Evolutionary conservation across 2,797 vertebrate genomes (phyloP), one percentile per base, ranked within the genome.

Genomic region (Bovichtus variegatus): DNA sequence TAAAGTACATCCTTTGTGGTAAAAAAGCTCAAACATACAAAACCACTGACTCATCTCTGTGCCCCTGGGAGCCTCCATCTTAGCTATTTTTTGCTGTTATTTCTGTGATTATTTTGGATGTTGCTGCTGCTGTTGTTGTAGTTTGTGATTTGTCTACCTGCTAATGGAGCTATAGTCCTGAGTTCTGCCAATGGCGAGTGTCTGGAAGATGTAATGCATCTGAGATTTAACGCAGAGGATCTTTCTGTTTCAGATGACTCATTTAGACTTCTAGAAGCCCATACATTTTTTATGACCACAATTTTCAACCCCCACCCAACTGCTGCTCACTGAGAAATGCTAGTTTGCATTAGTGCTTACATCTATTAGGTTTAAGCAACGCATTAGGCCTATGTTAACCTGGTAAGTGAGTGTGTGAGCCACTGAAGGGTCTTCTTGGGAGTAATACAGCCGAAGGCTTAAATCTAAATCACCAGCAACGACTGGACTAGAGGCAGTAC

Each of bases 151-250:
- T 44, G 71, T 71, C 31, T 40, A 18, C 18, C 70, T 78, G 29
- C 62, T 90, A 89, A 92, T 91, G 79, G 86, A 82, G 76, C 69
- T 44, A 7, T 68, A 50, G 62, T 84, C 80, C 80, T 88, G 86
- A 60, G 51, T 79, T 76, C 40, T 69, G 70, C 55, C 61, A 51
- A 60, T 18, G 47, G 60, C 61, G 60, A 80, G 58, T 5, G 49
- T 61, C 54, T 59, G 66, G 59, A 66, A 74, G 13, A 36, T 44
- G 67, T 87, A 83, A 88, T 86, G 81, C 71, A 83, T 75, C 67
- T 61, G 13, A 62, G 54, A 64, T 69, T 78, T 89, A 83, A 88
- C 83, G 80, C 76, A 53, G 19, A 79, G 57, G 66, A 71, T 78
- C 53, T 63, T 71, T 82, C 53, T 82, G 59, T 82, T 86, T 74